Conservation (phyloP, 2,888 invertebrate genomes). For the Ethmia dodecea region DNA sequence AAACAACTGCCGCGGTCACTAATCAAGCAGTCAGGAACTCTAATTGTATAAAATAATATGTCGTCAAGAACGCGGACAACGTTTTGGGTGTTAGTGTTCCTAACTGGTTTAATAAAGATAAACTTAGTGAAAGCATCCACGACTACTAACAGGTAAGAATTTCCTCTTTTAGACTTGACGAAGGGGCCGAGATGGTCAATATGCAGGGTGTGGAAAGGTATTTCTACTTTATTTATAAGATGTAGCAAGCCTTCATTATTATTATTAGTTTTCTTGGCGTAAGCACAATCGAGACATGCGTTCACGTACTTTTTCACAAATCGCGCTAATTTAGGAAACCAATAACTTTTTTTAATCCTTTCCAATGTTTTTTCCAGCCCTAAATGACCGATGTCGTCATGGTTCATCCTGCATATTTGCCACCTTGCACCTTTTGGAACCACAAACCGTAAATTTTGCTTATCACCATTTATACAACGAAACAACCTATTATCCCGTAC, state of each 20-base stretch:
- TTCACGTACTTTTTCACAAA: constrained; percentile 24
- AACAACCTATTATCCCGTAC: constrained; percentile 10
- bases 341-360: constrained; percentile 19
- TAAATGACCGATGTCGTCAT: constrained; percentile 27
- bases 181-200: constrained; percentile 21
- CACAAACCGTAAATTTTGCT: constrained; percentile 16
- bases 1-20: constrained; percentile 12
- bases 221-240: constrained; percentile 14
- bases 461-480: constrained; percentile 15
- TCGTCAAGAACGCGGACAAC: constrained; percentile 14
- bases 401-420: constrained; percentile 19
- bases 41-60: constrained; percentile 16
- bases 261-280: constrained; percentile 8
- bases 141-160: constrained; percentile 13
- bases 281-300: constrained; percentile 38
- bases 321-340: constrained; percentile 32
- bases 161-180: constrained; percentile 14
- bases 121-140: constrained; percentile 16
- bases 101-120: constrained; percentile 12
- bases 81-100: constrained; percentile 16
- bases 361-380: constrained; percentile 18
- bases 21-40: constrained; percentile 10
- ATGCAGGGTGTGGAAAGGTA: constrained; percentile 20
- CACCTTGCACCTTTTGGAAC: constrained; percentile 22
- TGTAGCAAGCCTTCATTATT: constrained; percentile 10